Percentiles rank a stretch among this genome's conserved stretches.
Conservation (phyloP, 2,888 invertebrate species). For the Caenorhabditis zanzibari region DNA sequence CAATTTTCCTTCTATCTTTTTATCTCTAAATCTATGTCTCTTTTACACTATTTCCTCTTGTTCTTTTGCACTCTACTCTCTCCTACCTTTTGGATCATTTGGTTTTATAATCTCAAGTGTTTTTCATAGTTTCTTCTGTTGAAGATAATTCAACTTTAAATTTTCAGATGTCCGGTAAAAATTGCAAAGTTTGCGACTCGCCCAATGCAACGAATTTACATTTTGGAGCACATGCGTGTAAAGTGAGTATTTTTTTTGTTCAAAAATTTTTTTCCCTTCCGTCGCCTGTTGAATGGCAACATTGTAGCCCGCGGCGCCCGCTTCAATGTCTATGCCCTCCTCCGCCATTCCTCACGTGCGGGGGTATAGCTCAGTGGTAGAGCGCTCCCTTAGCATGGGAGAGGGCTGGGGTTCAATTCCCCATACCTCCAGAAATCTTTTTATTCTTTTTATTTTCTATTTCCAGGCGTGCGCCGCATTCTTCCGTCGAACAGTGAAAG, state of each 20-base stretch:
- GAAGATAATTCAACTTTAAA: not conserved
- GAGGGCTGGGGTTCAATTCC: slow-evolving; percentile 77
- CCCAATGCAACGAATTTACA: slow-evolving; percentile 61
- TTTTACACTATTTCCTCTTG: not conserved
- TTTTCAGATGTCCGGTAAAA: slow-evolving; percentile 24
- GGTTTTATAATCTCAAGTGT: slow-evolving; percentile 13
- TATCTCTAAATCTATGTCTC: not conserved
- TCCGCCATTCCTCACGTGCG: slow-evolving; percentile 12
- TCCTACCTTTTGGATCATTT: slow-evolving; percentile 10
- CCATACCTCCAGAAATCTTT: slow-evolving; percentile 72
- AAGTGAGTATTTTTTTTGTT: slow-evolving; percentile 38
- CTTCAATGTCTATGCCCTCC: not conserved
- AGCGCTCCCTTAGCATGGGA: slow-evolving; percentile 79
- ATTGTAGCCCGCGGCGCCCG: not conserved
- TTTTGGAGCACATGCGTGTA: slow-evolving; percentile 64
- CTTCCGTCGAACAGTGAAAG: slow-evolving; percentile 56
- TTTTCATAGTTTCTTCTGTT: slow-evolving; percentile 15
- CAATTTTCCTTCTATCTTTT: not conserved
- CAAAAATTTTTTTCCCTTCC: not conserved
- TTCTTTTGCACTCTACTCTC: not conserved
- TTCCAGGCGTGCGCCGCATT: slow-evolving; percentile 65
- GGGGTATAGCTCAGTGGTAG: slow-evolving; percentile 79
- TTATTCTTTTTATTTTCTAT: not conserved
- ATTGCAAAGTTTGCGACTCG: slow-evolving; percentile 55
- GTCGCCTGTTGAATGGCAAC: not conserved